Evolutionary conservation across 1,140 invertebrate species (phyloP), one percentile per base, ranked within the genome.

Genomic region (Drosophila pruinosa): DNA sequence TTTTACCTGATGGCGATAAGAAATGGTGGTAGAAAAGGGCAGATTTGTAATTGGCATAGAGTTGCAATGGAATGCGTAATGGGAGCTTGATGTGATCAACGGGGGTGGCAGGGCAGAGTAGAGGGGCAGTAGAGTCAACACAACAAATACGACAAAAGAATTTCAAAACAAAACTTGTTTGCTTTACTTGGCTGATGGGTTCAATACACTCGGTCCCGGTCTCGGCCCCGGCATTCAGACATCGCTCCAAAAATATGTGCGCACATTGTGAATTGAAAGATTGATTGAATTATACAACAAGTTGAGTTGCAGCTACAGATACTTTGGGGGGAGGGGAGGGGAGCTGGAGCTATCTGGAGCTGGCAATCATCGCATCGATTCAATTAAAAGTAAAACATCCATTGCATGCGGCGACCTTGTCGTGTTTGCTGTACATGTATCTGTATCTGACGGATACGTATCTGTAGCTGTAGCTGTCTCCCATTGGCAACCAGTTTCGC

Each of bases 161-260:
- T 81, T 75, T 88, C 65, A 75, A 88, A 86, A 67, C 73, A 86
- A n/a, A 86, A 86, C 81, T 77, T 86, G 81, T 80, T 86, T 85
- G 77, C 63, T 83, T 72, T 52, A 6, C 57, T 41, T 54, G 2
- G 15, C 28, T 26, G 57, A 61, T 62, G 45, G 69, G 82, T 86
- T 86, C 82, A 86, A 86, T 86, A 86, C 71, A 78, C 82, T 71
- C 81, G 53, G n/a, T n/a, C n/a, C n/a, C n/a, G n/a, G n/a, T n/a
- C n/a, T n/a, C n/a, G n/a, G 6, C 2, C 12, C 14, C 78, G 64
- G 69, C 78, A 61, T 63, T 72, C 72, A 70, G 21, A 57, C 12
- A 15, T 6, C 24, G 61, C 36, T 76, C 15, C 56, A 28, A 65
- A 65, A 64, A 58, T 41, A 43, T 24, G 41, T 48, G 61, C 22